A percentile compares a stretch with the other conserved stretches of the same genome.
phyloP scores from a whole-genome alignment of 92 coral and sea anemone species.

The Metridium senile region DNA sequence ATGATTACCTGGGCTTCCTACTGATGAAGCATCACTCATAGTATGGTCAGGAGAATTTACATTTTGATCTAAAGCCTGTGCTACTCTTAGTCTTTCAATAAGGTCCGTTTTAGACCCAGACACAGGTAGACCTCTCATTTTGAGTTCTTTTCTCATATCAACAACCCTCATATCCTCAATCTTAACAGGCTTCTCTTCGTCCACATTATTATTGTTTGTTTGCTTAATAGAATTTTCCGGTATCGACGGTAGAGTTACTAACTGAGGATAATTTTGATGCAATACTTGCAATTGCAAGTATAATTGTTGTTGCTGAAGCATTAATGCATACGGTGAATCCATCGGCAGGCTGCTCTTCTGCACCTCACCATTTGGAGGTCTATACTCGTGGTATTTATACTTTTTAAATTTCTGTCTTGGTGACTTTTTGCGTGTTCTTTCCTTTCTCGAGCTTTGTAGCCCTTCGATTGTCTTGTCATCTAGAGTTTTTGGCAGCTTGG shows the following conservation, averaged over 20 bases:
- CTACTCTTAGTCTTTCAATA: slow-evolving; percentile 79
- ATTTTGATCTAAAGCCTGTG: slow-evolving; percentile 18
- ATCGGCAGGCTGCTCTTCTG: slow-evolving; percentile 80
- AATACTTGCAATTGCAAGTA: slow-evolving; percentile 93
- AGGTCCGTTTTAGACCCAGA: slow-evolving; percentile 94
- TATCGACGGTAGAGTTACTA: slow-evolving; percentile 74
- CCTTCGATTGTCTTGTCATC: slow-evolving; percentile 20
- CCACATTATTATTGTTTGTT: slow-evolving; percentile 51
- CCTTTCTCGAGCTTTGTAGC: slow-evolving; percentile 53
- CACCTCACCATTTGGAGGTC: slow-evolving; percentile 87
- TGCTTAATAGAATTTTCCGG: slow-evolving; percentile 69
- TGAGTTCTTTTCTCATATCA: slow-evolving; percentile 93
- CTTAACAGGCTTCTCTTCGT: slow-evolving; percentile 81
- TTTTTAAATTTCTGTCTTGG: slow-evolving; percentile 55
- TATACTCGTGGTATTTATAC: slow-evolving; percentile 47
- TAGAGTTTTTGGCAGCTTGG: slow-evolving; percentile 27
- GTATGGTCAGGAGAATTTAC: slow-evolving; percentile 26
- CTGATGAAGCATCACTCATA: slow-evolving; percentile 28
- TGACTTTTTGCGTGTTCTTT: slow-evolving; percentile 82
- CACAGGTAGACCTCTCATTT: slow-evolving; percentile 94
- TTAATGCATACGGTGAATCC: slow-evolving; percentile 94
- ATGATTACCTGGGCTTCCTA: slow-evolving; percentile 9
- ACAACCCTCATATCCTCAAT: slow-evolving; percentile 98
- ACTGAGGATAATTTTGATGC: slow-evolving; percentile 95
- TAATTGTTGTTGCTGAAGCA: slow-evolving; percentile 94